Base-by-base conservation (phyloP, 2,113 vertebrate species). In the Mobula hypostoma region DNA sequence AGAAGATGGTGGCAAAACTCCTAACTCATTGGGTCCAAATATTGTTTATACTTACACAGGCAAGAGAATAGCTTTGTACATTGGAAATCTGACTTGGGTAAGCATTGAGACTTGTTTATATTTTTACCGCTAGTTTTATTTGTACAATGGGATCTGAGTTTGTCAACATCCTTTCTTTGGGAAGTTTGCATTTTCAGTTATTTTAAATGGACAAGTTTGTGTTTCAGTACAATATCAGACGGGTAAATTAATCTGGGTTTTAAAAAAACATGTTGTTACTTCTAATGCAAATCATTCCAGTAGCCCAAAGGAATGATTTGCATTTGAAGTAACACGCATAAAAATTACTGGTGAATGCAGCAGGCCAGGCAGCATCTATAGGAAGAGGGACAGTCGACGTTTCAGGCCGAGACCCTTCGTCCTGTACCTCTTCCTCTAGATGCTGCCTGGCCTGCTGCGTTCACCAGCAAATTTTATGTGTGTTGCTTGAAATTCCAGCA, bases 11-110 rank as follows among this genome's bases (percentile, higher is more conserved):
- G 98, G 97, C 87, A 99, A 99, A 97, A 98, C 98, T 95, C 96
- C 98, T 68, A 87, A 83, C 61, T 70, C 94, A 14, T 68, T 94
- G 78, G 97, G 97, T 24, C 97, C 98, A 83, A 99, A 99, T 74
- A 98, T 98, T 95, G 98, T 98, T 76, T 99, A 98, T 96, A 99
- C 98, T 0, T 99, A 99, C 96, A 98, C 98, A 80, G 99, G 99
- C 95, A 99, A 99, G 96, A 97, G 98, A 96, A 99, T 99, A 94
- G 98, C 98, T 94, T 96, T 99, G 72, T 99, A 99, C 96, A 98
- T 99, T 95, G 99, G 98, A 95, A 99, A 99, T 96, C 97, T 99
- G 80, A 99, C 98, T 94, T 99, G 99, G 99, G 99, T 99, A 95
- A 95, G 98, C 97, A 85, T 94, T 48, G 24, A 11, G 32, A 27